These are phyloP conservation scores for Plectus sambesii DNA, from an alignment of 1,140 invertebrate genomes.

Conservation along the genomic window DNA sequence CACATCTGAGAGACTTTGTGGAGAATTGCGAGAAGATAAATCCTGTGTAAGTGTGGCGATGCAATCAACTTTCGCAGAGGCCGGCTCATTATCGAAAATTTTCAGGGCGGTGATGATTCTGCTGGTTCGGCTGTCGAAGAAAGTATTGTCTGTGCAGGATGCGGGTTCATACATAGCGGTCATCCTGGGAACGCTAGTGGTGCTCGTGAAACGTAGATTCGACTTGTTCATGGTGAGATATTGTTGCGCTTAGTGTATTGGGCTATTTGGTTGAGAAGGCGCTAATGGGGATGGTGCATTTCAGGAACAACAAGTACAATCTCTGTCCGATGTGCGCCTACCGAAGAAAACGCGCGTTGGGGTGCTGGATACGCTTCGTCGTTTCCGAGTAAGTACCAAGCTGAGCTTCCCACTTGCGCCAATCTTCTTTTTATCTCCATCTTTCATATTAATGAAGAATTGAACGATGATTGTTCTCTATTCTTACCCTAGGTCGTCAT, in stretches of 20 bases:
- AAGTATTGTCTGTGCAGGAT: constrained; percentile 78
- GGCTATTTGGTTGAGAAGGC: not conserved
- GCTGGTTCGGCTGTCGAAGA: constrained; percentile 71
- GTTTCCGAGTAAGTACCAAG: constrained; percentile 9
- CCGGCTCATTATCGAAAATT: constrained; percentile 26
- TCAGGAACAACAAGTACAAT: constrained; percentile 63
- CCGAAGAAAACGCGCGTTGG: constrained; percentile 71
- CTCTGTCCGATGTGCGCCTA: constrained; percentile 62
- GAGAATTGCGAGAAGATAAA: constrained; percentile 28
- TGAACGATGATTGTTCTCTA: too few species aligned
- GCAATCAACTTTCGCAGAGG: constrained; percentile 7
- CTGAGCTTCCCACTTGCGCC: too few species aligned
- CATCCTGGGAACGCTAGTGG: constrained; percentile 71
- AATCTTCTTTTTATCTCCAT: too few species aligned
- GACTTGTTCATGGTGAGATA: constrained; percentile 69
- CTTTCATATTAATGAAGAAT: too few species aligned
- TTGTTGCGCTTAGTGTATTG: not conserved
- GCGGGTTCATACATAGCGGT: constrained; percentile 78
- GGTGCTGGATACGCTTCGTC: constrained; percentile 20
- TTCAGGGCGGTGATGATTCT: constrained; percentile 79
- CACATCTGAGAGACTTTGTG: constrained; percentile 28
- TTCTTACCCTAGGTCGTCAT: too few species aligned
- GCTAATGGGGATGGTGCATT: too few species aligned
- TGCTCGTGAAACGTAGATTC: constrained; percentile 85
- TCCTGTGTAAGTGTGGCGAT: too few species aligned